Base-by-base conservation (phyloP, 2,113 vertebrate species). In the Suricata suricatta region DNA sequence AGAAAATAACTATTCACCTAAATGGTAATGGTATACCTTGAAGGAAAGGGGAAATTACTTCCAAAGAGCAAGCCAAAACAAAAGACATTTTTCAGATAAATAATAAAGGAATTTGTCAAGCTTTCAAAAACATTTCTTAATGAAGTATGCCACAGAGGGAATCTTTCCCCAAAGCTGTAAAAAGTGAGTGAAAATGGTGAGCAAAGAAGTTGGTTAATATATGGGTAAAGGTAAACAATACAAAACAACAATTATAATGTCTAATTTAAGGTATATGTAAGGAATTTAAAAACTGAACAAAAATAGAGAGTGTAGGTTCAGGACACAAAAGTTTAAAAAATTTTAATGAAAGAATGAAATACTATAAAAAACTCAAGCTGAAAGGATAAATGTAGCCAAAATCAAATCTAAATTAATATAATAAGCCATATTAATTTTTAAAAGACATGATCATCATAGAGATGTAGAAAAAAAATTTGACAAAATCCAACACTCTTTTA, bases 21-120 rank as follows among this genome's bases (percentile, higher is more conserved):
- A 71, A 38, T 38, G 52, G 23, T 82, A 88, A 63, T 63, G 52
- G 85, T 71, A n/a, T 94, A 63, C 31, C 17, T 57, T 54, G n/a
- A 38, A 21, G 2, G 15, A 27, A 54, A n/a, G 47, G 44, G n/a
- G 52, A 33, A 68, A 54, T 86, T 35, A 77, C 35, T 77, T 44
- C 44, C 10, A 35, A 93, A 54, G 74, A 94, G 64, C 11, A 64
- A 84, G 41, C 41, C 63, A 94, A 81, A 88, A 60, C 15, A 47
- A 85, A 85, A 76, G 31, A 71, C 31, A 88, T 94, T 94, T 94
- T 94, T 71, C 84, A 87, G 60, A 80, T 79, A 93, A 77, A 68
- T 25, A 69, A 69, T 50, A 64, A 90, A 66, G 52, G 33, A 69
- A 25, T 85, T 52, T 93, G 23, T 63, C 57, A 76, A 50, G 25